A percentile compares a stretch with the other conserved stretches of the same genome.
phyloP scores from a whole-genome alignment of 2,797 vertebrate species.

The Megalops cyprinoides region DNA sequence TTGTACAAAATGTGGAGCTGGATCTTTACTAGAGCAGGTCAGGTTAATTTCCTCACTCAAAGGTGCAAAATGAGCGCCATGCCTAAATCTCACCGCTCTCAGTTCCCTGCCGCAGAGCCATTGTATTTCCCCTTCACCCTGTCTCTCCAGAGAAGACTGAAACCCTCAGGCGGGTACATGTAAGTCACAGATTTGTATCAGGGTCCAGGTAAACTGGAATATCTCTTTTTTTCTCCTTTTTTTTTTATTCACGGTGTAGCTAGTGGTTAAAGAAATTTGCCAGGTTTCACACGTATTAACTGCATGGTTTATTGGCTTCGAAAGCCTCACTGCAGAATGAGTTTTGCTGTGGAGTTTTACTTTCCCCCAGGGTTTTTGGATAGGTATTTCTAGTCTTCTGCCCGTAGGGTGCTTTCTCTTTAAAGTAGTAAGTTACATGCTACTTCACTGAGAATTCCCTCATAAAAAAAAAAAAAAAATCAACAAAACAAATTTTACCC shows the following conservation, averaged over 20 bases:
- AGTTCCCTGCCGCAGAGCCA: no score
- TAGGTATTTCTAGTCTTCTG: slow-evolving; percentile 4
- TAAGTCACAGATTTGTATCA: background rate
- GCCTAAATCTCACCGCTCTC: background rate
- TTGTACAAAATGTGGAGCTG: no score
- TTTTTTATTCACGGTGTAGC: background rate
- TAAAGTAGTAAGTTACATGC: slow-evolving; percentile 9
- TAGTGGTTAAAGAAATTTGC: slow-evolving; percentile 10
- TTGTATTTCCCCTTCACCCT: background rate
- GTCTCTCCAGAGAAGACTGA: background rate
- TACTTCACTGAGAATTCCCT: slow-evolving; percentile 3
- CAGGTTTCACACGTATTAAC: slow-evolving; percentile 33
- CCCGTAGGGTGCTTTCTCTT: background rate
- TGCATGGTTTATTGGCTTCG: slow-evolving; percentile 30
- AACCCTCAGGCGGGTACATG: background rate
- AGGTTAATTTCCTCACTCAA: no score
- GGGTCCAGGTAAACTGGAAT: background rate
- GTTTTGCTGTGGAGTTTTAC: slow-evolving; percentile 18
- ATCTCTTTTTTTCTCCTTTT: background rate
- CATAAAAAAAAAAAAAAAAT: slow-evolving; percentile 9
- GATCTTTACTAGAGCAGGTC: no score
- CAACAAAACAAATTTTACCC: background rate
- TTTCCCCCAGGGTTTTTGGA: slow-evolving; percentile 15
- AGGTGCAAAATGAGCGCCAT: no score
- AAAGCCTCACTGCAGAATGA: slow-evolving; percentile 27